Percentiles rank a stretch among this genome's conserved stretches.
phyloP scores from a whole-genome alignment of 2,888 invertebrate species.

The Xestia rhomboidea region DNA sequence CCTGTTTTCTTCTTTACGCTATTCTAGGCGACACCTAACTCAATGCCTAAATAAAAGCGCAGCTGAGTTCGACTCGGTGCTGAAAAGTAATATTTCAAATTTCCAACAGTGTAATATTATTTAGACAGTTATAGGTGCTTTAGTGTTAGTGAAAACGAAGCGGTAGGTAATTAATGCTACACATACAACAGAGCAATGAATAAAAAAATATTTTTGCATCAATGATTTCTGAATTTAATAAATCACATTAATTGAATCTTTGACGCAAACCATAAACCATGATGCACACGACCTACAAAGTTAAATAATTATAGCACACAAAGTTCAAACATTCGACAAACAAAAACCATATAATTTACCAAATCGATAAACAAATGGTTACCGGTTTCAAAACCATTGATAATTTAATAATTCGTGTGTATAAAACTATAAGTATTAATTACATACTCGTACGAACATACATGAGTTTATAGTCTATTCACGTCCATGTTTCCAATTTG shows the following conservation, averaged over 20 bases:
- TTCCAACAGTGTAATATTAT: neutral
- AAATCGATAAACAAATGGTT: constrained; percentile 61
- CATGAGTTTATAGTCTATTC: neutral
- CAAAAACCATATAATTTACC: constrained; percentile 57
- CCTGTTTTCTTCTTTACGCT: neutral
- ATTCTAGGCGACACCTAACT: neutral
- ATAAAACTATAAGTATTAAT: constrained; percentile 61
- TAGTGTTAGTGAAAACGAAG: neutral
- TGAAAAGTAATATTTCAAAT: neutral
- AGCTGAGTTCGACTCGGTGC: neutral
- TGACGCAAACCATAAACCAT: constrained; percentile 17
- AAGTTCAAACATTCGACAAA: constrained; percentile 49
- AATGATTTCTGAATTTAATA: neutral
- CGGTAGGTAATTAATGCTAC: neutral
- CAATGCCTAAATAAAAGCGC: neutral
- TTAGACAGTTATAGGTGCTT: no score
- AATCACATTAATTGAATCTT: constrained; percentile 8
- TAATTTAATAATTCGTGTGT: constrained; percentile 59
- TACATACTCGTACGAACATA: constrained; percentile 28
- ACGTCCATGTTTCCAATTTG: neutral
- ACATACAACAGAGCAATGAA: neutral
- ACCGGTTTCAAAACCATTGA: constrained; percentile 55
- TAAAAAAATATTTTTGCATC: neutral
- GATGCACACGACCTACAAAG: constrained; percentile 44
- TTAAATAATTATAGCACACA: constrained; percentile 38